Conservation (phyloP, 2,113 vertebrate genomes). For the Dermatemys mawii region DNA sequence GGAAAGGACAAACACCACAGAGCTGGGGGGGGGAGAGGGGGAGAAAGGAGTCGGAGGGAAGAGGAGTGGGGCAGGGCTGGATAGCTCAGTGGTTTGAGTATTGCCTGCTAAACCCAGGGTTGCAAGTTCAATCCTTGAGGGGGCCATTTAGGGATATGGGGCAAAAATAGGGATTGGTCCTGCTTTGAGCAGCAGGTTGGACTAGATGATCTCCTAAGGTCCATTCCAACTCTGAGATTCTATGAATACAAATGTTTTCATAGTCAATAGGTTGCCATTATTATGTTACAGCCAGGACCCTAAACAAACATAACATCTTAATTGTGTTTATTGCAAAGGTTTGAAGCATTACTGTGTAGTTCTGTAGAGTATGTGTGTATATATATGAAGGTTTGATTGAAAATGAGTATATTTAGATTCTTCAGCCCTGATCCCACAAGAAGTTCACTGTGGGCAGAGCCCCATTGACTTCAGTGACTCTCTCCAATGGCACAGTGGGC, state of each 20-base stretch:
- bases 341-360: background rate
- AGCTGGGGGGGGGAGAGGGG: too few species aligned
- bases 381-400: background rate
- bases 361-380: background rate
- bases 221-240: too few species aligned
- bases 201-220: too few species aligned
- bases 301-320: background rate
- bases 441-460: background rate
- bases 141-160: too few species aligned
- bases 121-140: too few species aligned
- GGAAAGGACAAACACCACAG: background rate
- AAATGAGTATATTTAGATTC: background rate
- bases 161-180: too few species aligned
- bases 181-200: too few species aligned
- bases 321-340: background rate
- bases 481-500: background rate
- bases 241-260: background rate
- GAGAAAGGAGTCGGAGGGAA: too few species aligned
- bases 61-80: too few species aligned
- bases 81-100: too few species aligned
- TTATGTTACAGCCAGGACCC: background rate
- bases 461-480: background rate
- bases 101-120: too few species aligned
- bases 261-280: background rate
- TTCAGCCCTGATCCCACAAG: background rate